These are phyloP conservation scores for Heterotis niloticus DNA, from an alignment of 2,113 vertebrate species.

Conservation along the genomic window DNA sequence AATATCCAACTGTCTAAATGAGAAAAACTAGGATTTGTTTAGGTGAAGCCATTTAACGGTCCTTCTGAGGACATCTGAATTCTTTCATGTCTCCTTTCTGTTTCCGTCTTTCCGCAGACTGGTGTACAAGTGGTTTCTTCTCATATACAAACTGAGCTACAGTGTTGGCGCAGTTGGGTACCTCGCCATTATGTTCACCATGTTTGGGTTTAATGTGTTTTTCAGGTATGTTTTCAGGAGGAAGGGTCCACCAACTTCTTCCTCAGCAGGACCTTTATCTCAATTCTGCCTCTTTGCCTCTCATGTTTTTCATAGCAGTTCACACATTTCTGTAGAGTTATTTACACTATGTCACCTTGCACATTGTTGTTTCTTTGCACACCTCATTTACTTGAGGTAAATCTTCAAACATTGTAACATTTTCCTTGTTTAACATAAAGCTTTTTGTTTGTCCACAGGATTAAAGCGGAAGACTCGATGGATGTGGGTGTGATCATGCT, in stretches of 20 bases:
- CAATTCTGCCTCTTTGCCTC: too few relatives aligned
- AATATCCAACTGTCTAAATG: too few relatives aligned
- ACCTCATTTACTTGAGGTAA: background rate
- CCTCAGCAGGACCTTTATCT: too few relatives aligned
- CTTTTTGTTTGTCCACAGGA: slow-evolving; percentile 41
- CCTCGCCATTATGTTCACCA: slow-evolving; percentile 67
- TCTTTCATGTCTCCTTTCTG: background rate
- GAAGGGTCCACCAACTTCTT: background rate
- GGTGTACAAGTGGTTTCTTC: slow-evolving; percentile 72
- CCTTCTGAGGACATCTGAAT: too few relatives aligned
- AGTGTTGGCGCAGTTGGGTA: slow-evolving; percentile 60
- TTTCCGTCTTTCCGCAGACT: slow-evolving; percentile 47
- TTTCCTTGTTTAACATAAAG: background rate
- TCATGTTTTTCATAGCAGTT: background rate
- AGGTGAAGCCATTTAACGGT: too few relatives aligned
- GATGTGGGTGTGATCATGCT: slow-evolving; percentile 62
- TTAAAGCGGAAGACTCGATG: slow-evolving; percentile 63
- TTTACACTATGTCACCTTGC: background rate
- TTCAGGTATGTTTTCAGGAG: slow-evolving; percentile 53
- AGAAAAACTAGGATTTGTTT: too few relatives aligned
- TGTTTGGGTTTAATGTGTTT: slow-evolving; percentile 71
- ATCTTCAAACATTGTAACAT: background rate
- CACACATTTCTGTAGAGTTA: background rate
- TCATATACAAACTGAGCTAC: slow-evolving; percentile 70
- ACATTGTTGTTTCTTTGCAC: background rate